phyloP scores from a whole-genome alignment of 1,140 invertebrate genomes.

The Planococcus citri region DNA sequence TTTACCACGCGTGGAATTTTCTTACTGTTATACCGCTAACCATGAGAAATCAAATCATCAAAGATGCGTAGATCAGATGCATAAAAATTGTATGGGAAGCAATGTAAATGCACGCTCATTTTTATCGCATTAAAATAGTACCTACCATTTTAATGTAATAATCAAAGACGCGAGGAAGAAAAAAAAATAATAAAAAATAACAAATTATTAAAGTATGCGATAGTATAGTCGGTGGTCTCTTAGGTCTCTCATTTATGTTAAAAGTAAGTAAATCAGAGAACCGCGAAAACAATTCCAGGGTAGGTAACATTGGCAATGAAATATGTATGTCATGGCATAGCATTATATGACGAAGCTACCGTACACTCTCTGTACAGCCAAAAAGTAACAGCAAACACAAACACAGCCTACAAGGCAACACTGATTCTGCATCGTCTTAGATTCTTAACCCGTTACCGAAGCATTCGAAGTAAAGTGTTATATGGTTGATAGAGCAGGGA shows the following conservation, averaged over 20 bases:
- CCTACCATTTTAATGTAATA: too few species aligned
- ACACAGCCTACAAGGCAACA: not conserved
- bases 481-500: slow-evolving; percentile 2
- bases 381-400: too few species aligned
- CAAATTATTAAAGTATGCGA: not conserved
- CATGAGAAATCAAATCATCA: too few species aligned
- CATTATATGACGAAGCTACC: not conserved
- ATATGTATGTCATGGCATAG: slow-evolving; percentile 17
- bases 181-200: not conserved
- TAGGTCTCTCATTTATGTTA: too few species aligned
- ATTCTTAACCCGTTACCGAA: slow-evolving; percentile 19
- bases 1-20: too few species aligned
- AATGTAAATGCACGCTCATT: too few species aligned
- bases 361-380: not conserved
- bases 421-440: slow-evolving; percentile 1
- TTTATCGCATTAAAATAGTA: too few species aligned
- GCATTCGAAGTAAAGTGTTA: slow-evolving; percentile 8
- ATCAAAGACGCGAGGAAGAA: too few species aligned
- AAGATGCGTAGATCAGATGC: too few species aligned
- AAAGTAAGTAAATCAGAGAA: not conserved
- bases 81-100: too few species aligned
- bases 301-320: slow-evolving; percentile 15
- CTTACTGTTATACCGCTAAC: too few species aligned
- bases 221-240: not conserved
- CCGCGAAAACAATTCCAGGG: not conserved